phyloP scores from a whole-genome alignment of 2,113 vertebrate species.

The Bufo bufo region DNA sequence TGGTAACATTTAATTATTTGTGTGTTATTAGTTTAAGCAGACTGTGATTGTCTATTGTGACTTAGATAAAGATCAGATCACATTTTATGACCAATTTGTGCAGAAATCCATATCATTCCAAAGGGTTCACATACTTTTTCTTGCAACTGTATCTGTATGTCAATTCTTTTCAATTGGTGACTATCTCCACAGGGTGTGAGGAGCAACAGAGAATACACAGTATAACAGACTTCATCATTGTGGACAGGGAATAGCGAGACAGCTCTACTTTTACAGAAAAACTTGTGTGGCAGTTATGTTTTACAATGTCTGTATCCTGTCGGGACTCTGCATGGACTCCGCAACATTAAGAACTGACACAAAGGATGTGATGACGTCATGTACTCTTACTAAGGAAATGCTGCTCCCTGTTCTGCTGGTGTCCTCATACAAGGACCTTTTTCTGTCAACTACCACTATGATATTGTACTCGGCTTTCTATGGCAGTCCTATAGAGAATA shows the following conservation, averaged over 20 bases:
- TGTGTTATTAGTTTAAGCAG: no score
- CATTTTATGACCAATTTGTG: no score
- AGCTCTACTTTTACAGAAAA: neutral
- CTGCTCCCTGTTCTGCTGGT: conserved; percentile 21
- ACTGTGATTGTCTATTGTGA: no score
- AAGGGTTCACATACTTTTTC: no score
- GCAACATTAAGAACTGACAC: neutral
- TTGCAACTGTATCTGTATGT: no score
- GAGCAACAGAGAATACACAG: neutral
- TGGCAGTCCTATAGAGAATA: no score
- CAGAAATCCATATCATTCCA: no score
- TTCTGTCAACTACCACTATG: neutral
- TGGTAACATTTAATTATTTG: no score
- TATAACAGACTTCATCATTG: neutral
- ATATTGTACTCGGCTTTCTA: no score
- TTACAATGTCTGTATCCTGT: neutral
- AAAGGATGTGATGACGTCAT: conserved; percentile 34
- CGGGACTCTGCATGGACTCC: neutral
- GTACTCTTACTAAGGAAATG: conserved; percentile 28
- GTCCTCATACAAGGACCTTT: neutral
- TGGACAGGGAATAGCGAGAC: neutral
- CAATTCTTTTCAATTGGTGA: no score
- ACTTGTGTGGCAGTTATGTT: neutral
- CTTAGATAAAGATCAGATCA: no score
- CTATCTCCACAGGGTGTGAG: neutral